Percentiles rank a stretch among this genome's conserved stretches.
phyloP scores from a whole-genome alignment of 2,888 invertebrate species.

The Tenthredo amoena region DNA sequence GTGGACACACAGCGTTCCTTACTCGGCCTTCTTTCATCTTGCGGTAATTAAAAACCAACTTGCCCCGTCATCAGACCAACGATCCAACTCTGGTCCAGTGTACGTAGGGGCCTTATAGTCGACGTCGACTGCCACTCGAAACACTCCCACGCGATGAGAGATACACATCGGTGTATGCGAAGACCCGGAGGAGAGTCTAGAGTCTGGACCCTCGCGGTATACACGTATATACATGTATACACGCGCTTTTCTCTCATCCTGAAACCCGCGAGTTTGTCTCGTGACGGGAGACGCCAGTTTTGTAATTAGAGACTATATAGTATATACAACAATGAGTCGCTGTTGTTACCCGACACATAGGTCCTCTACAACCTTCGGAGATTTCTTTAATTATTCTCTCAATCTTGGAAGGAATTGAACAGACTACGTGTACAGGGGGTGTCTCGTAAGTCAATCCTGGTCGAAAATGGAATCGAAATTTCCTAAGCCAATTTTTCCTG shows the following conservation, averaged over 20 bases:
- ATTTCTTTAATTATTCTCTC: background rate
- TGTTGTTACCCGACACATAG: background rate
- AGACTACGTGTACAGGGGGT: background rate
- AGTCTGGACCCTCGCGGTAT: background rate
- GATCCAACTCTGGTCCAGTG: conserved; percentile 33
- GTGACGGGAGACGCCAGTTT: conserved; percentile 25
- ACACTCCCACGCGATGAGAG: conserved; percentile 52
- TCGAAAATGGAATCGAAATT: no score
- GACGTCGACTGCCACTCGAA: conserved; percentile 38
- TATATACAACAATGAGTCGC: background rate
- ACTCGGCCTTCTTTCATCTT: conserved; percentile 49
- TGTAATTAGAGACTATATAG: conserved; percentile 9
- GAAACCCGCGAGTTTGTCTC: background rate
- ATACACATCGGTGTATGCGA: background rate
- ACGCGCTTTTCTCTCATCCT: background rate
- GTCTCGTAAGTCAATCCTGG: no score
- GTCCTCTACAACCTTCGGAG: background rate
- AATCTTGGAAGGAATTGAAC: background rate
- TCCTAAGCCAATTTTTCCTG: no score
- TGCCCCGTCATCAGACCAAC: conserved; percentile 60
- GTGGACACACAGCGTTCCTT: conserved; percentile 5
- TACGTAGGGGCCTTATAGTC: background rate
- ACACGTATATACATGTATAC: background rate
- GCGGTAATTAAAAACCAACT: conserved; percentile 62
- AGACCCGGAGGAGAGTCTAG: background rate